Evolutionary conservation across 2,888 invertebrate genomes (phyloP).

Genomic region (Agrochola circellaris): DNA sequence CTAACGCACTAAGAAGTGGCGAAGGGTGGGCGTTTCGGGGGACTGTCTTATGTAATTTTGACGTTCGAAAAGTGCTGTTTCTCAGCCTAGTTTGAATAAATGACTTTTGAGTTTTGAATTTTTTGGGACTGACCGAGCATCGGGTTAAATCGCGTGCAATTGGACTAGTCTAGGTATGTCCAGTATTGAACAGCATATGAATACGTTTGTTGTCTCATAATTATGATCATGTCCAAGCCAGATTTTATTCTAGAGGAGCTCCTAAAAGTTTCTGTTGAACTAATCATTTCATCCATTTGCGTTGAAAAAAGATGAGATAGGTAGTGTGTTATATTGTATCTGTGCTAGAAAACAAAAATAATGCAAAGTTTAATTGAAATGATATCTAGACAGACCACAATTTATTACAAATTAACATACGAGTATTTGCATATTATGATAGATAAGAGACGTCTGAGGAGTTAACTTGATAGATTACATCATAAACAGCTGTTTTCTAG

Average conservation of each 20-base stretch:
- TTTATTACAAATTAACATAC: conserved; percentile 44
- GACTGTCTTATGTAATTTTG: no score
- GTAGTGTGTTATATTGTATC: not conserved
- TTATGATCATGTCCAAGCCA: not conserved
- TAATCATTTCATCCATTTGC: not conserved
- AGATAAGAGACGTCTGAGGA: conserved; percentile 43
- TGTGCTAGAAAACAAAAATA: conserved; percentile 27
- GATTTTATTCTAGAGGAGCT: not conserved
- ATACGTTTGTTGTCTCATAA: not conserved
- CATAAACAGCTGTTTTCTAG: conserved; percentile 50
- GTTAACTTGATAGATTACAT: conserved; percentile 51
- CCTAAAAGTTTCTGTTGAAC: no score
- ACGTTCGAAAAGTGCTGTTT: no score
- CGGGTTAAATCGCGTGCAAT: no score
- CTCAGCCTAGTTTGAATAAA: no score
- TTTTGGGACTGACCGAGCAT: no score
- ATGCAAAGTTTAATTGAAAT: conserved; percentile 29
- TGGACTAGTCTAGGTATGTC: not conserved
- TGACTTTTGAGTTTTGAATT: no score
- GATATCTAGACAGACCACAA: conserved; percentile 37
- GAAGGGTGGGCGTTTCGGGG: no score
- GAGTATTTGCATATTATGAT: conserved; percentile 43
- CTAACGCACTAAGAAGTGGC: no score
- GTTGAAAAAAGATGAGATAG: no score
- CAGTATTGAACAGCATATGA: not conserved